Conservation (phyloP, 2,797 vertebrate genomes). For the Meriones psammophilus region DNA sequence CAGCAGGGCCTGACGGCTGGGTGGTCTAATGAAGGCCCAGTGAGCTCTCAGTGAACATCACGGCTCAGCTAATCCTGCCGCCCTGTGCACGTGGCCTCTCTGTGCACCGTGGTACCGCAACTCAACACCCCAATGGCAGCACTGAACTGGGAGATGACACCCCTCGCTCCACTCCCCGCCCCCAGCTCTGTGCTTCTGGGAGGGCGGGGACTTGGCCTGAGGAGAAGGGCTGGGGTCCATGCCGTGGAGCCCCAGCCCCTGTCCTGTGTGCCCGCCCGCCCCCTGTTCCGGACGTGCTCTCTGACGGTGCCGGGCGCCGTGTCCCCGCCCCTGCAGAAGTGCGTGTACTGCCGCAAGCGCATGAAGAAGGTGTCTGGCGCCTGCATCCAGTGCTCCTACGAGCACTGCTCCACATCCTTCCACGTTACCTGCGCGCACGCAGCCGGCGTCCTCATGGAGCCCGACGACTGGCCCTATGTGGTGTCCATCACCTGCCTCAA, state of each 20-base stretch:
- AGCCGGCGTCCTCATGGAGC: constrained; percentile 95
- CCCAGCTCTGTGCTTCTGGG: neutral
- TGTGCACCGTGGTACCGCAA: constrained; percentile 55
- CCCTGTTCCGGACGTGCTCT: neutral
- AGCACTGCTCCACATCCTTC: constrained; percentile 98
- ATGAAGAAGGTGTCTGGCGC: constrained; percentile 92
- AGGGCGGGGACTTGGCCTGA: too few species aligned
- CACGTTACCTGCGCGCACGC: constrained; percentile 97
- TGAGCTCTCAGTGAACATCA: neutral
- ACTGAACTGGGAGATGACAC: neutral
- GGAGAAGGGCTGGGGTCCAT: neutral
- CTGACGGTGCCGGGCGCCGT: neutral
- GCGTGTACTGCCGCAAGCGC: constrained; percentile 94
- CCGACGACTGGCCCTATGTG: constrained; percentile 97
- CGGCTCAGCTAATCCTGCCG: neutral
- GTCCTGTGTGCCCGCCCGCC: too few species aligned
- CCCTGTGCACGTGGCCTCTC: constrained; percentile 84
- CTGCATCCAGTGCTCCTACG: constrained; percentile 96
- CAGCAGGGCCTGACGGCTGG: neutral
- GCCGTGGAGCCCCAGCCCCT: neutral
- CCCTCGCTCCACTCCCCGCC: neutral
- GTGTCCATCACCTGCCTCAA: constrained; percentile 97
- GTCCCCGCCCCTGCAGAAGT: constrained; percentile 90
- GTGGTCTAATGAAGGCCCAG: neutral
- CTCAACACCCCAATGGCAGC: constrained; percentile 79